Evolutionary conservation across 2,113 vertebrate species (phyloP).

Genomic region (Stomatorhinus ivindoensis): DNA sequence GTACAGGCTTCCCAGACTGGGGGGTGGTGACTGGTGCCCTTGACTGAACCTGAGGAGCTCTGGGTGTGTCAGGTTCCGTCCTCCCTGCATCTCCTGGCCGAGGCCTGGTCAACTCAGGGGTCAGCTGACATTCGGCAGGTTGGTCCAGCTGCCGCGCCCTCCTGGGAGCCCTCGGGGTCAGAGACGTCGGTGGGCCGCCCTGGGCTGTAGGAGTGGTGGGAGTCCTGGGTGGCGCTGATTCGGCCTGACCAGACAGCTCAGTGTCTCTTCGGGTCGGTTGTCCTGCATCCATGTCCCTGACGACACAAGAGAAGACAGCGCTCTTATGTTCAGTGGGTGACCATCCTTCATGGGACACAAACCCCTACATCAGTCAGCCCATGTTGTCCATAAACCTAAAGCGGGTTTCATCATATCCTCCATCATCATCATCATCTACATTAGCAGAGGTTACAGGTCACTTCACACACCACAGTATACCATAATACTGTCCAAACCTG

Average conservation of each 20-base stretch:
- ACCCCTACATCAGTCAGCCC: background rate
- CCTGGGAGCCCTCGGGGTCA: background rate
- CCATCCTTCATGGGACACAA: too few relatives aligned
- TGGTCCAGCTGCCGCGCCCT: background rate
- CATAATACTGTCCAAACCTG: background rate
- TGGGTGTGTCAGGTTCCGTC: constrained; percentile 23
- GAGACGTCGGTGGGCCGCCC: background rate
- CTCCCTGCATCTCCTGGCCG: constrained; percentile 38
- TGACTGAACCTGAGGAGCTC: constrained; percentile 26
- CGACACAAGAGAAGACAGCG: constrained; percentile 29
- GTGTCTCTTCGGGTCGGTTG: constrained; percentile 34
- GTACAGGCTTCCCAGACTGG: constrained; percentile 27
- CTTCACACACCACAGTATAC: background rate
- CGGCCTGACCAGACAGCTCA: constrained; percentile 21
- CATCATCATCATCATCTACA: background rate
- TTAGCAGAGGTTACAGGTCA: background rate
- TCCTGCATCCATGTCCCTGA: constrained; percentile 52
- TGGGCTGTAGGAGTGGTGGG: constrained; percentile 26
- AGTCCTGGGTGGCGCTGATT: constrained; percentile 9
- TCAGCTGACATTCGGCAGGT: background rate
- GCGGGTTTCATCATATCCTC: background rate
- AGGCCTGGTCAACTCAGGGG: constrained; percentile 25
- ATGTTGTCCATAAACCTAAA: background rate
- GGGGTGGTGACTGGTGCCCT: constrained; percentile 30
- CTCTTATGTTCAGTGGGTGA: background rate